phyloP scores from a whole-genome alignment of 2,888 invertebrate species.

The Diaperis boleti region DNA sequence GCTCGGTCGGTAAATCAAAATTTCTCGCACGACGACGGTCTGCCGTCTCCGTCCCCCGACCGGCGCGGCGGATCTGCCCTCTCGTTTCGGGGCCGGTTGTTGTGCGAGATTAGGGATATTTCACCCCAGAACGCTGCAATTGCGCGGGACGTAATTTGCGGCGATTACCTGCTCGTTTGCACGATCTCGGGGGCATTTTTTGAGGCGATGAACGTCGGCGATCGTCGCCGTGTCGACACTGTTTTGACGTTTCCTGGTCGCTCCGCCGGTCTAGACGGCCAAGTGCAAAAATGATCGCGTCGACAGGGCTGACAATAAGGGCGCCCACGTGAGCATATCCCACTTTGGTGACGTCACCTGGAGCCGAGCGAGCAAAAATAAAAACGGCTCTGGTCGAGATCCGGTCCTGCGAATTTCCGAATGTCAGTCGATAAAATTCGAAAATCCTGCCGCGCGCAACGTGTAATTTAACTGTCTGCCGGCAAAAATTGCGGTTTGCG shows the following conservation, averaged over 20 bases:
- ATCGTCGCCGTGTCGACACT: no score
- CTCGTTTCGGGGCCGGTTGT: slow-evolving; percentile 37
- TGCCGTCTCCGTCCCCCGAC: slow-evolving; percentile 48
- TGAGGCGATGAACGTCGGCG: not conserved
- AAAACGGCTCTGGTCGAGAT: no score
- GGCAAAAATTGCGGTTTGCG: slow-evolving; percentile 12
- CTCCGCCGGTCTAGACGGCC: no score
- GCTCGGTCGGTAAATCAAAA: slow-evolving; percentile 51
- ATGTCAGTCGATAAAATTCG: no score
- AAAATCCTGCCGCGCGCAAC: no score
- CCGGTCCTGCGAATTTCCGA: no score
- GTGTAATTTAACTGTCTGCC: slow-evolving; percentile 21
- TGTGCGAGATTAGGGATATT: slow-evolving; percentile 46
- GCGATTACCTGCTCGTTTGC: slow-evolving; percentile 42
- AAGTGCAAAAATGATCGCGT: no score
- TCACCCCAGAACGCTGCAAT: slow-evolving; percentile 43
- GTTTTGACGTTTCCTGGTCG: no score
- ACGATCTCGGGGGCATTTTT: slow-evolving; percentile 25
- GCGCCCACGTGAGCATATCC: no score
- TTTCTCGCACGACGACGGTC: slow-evolving; percentile 47
- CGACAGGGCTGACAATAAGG: no score
- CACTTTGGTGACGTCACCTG: no score
- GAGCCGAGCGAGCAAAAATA: no score
- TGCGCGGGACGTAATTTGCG: slow-evolving; percentile 41
- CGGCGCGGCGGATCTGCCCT: slow-evolving; percentile 20